Base-by-base conservation (phyloP, 1,140 invertebrate genomes). In the Pantala flavescens region DNA sequence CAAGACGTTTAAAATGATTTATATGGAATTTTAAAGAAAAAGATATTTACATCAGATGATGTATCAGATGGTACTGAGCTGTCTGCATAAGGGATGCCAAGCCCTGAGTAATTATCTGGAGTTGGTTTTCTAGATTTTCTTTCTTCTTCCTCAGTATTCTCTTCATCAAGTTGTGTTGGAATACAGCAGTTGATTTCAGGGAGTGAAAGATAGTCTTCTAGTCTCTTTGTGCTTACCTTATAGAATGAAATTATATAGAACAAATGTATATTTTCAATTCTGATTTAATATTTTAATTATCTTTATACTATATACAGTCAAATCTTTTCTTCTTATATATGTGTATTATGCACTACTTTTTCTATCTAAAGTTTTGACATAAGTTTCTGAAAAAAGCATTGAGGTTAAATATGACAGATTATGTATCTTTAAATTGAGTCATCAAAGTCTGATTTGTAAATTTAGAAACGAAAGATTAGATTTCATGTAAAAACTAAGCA, bases 121-220 rank as follows among this genome's bases (percentile, higher is more conserved):
- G 49, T 16, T 63, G 14, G 1, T 63, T 63, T 63, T 14, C 71
- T 72, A 23, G 71, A 23, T 19, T 72, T 42, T 14, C 16, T 3
- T 19, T 24, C 23, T 23, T 72, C 71, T 3, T 24, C 23, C 71
- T 72, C 71, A 23, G 23, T 19, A 19, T 63, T 21, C 5, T 16
- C 14, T 19, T 63, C 49, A 14, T 42, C 71, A n/a, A 73, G 63
- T 36, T 36, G 2, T 49, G 71, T 16, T 43, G 23, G 23, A 70
- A n/a, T 28, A 42, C 23, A 36, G 12, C 24, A 70, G 5, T 55
- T 70, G 16, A 43, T 87, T 83, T 93, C 91, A 12, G 88, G 87
- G 11, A 90, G 84, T 36, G 84, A 81, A 9, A 93, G 82, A 79
- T 91, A 93, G 16, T 88, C 86, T 76, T 87, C 84, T 23, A 93